Conservation (phyloP, 2,113 vertebrate genomes). For the Piaya cayana region DNA sequence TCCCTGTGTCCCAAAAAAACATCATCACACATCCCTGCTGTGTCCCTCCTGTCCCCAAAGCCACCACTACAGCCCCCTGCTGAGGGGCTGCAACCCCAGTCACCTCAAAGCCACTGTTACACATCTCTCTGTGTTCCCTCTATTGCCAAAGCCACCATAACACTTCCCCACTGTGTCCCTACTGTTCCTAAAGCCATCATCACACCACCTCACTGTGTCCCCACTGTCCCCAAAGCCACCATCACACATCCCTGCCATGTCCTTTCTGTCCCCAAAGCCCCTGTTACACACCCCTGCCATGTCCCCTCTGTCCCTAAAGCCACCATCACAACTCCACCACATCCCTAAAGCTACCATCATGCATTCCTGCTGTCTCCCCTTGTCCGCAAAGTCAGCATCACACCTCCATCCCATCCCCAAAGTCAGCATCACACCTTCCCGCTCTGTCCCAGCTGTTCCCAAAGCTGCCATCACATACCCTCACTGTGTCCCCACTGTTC, state of each 20-base stretch:
- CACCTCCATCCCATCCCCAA: background rate
- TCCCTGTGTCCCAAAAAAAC: too few relatives aligned
- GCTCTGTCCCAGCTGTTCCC: accelerated
- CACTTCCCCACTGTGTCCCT: accelerated
- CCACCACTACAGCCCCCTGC: background rate
- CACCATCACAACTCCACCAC: background rate
- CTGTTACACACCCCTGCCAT: background rate
- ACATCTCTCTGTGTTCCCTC: background rate
- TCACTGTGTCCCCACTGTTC: too few relatives aligned
- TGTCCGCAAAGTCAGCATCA: too few relatives aligned
- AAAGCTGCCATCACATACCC: background rate
- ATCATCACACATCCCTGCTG: too few relatives aligned
- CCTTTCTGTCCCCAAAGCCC: background rate
- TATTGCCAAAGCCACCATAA: background rate
- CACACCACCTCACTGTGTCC: background rate
- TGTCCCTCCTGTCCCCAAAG: background rate
- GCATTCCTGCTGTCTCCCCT: too few relatives aligned
- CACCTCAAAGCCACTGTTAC: too few relatives aligned
- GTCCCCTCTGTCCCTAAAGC: too few relatives aligned
- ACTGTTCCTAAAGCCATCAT: background rate
- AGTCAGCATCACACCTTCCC: too few relatives aligned
- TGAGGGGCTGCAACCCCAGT: background rate
- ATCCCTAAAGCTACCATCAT: background rate
- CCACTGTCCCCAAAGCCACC: background rate
- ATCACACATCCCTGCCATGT: too few relatives aligned